Conservation (phyloP, 2,888 invertebrate species). For the Lordiphosa andalusiaca region DNA sequence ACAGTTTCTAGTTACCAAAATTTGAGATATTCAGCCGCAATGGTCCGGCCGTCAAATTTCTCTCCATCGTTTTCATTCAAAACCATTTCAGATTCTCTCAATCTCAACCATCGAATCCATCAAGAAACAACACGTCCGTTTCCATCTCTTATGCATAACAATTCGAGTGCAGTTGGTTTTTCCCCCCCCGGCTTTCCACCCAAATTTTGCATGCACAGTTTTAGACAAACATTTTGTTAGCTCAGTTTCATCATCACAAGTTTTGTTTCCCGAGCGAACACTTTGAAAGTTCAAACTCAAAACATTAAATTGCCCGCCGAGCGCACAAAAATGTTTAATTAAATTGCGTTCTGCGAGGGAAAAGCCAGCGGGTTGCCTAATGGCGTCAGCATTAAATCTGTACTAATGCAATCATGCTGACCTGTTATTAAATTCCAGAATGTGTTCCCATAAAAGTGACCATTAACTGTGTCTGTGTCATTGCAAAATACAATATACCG, state of each 20-base stretch:
- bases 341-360: constrained; percentile 15
- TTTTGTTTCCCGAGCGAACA: neutral
- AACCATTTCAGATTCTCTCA: neutral
- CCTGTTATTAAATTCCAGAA: neutral
- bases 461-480: constrained; percentile 13
- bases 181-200: neutral
- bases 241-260: neutral
- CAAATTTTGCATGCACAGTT: constrained; percentile 1
- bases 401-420: neutral
- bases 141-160: constrained; percentile 10
- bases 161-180: constrained; percentile 13
- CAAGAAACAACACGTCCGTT: neutral
- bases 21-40: too few relatives aligned
- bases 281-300: neutral
- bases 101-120: neutral
- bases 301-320: constrained; percentile 10
- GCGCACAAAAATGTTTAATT: constrained; percentile 12
- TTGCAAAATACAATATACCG: constrained; percentile 2
- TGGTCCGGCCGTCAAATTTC: too few relatives aligned
- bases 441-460: neutral
- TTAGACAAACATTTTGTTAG: constrained; percentile 8
- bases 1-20: too few relatives aligned
- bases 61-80: too few relatives aligned
- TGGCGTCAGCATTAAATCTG: too few relatives aligned
- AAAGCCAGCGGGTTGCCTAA: constrained; percentile 2